Percentiles rank a stretch among this genome's conserved stretches.
These are phyloP conservation scores for Anthoscopus minutus DNA, from an alignment of 2,113 vertebrate species.

Conservation along the genomic window DNA sequence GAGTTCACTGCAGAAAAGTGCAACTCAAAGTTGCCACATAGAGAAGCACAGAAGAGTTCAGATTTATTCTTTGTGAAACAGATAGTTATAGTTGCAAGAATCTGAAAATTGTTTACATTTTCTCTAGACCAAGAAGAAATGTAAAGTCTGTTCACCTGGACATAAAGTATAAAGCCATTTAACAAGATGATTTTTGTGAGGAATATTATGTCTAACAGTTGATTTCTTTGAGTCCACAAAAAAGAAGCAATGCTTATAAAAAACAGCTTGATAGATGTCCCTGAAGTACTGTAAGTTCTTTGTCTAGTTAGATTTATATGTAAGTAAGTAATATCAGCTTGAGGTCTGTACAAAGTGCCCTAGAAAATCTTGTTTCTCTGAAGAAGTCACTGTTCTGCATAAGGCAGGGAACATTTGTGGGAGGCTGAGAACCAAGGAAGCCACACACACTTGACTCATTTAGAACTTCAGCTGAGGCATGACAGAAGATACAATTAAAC, in stretches of 20 bases:
- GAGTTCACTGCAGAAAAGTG: not conserved
- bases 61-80: not conserved
- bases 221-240: not conserved
- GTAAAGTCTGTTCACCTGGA: not conserved
- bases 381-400: not conserved
- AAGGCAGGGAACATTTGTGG: not conserved
- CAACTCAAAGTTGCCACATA: not conserved
- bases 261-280: not conserved
- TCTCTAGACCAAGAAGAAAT: not conserved
- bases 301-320: not conserved
- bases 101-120: not conserved
- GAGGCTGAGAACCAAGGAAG: not conserved
- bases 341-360: not conserved
- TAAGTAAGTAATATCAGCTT: not conserved
- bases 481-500: not conserved
- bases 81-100: not conserved
- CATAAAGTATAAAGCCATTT: not conserved
- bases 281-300: not conserved
- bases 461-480: not conserved
- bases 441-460: not conserved
- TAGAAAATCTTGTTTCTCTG: not conserved
- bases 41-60: not conserved
- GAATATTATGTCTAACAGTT: rapidly evolving
- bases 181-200: not conserved
- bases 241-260: not conserved